Conservation (phyloP, 1,140 invertebrate genomes). For the Drosophila sulfurigaster region DNA sequence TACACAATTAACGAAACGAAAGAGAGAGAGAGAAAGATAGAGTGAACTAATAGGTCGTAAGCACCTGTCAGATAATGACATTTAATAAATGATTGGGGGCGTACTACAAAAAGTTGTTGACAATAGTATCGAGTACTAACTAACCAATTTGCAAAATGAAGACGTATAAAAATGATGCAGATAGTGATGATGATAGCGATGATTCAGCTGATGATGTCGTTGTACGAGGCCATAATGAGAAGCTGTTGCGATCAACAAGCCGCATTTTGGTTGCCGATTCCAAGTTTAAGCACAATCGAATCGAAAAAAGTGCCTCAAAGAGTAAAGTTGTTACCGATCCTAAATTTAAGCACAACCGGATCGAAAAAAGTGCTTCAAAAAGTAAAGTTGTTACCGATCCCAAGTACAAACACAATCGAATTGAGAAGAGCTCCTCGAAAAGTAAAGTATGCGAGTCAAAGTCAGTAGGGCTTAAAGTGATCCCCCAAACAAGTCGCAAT, state of each 20-base stretch:
- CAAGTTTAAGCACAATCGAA: conserved; percentile 56
- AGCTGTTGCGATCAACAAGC: conserved; percentile 35
- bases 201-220: conserved; percentile 30
- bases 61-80: conserved; percentile 2
- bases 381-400: conserved; percentile 63
- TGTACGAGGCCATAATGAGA: conserved; percentile 12
- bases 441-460: conserved; percentile 50
- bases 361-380: conserved; percentile 70
- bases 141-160: conserved; percentile 11
- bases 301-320: conserved; percentile 70
- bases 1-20: conserved; percentile 3
- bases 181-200: conserved; percentile 38
- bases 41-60: background rate
- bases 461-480: conserved; percentile 20
- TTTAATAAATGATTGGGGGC: conserved; percentile 9
- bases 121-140: conserved; percentile 10
- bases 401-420: conserved; percentile 67
- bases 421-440: conserved; percentile 71
- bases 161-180: conserved; percentile 12
- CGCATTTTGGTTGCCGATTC: conserved; percentile 40
- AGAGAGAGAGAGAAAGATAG: background rate
- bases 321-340: conserved; percentile 51
- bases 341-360: conserved; percentile 56
- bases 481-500: background rate
- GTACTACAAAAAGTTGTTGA: background rate